Percentiles rank a stretch among this genome's conserved stretches.
Evolutionary conservation across 2,113 vertebrate genomes (phyloP).

Genomic region (Dipodomys ordii): DNA sequence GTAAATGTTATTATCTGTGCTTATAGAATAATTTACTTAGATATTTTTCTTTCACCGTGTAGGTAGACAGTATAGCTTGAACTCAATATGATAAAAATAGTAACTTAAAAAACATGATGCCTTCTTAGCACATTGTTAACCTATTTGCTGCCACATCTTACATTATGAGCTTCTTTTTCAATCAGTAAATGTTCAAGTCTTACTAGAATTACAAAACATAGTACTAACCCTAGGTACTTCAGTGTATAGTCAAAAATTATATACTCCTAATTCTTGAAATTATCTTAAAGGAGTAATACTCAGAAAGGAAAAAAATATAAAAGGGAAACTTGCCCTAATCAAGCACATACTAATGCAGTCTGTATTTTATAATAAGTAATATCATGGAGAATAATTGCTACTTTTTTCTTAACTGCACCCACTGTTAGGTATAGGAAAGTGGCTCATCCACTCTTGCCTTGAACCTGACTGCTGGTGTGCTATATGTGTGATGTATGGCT

Average conservation of each 20-base stretch:
- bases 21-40: constrained; percentile 15
- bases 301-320: background rate
- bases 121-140: background rate
- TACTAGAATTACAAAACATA: background rate
- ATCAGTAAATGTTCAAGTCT: background rate
- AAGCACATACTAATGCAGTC: background rate
- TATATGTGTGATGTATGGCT: fast-evolving
- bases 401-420: background rate
- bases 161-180: background rate
- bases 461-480: background rate
- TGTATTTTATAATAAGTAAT: background rate
- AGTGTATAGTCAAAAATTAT: background rate
- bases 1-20: constrained; percentile 25
- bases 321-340: background rate
- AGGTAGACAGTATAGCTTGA: background rate
- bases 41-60: background rate
- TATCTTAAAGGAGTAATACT: background rate
- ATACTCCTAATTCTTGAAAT: background rate
- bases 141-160: background rate
- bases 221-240: background rate
- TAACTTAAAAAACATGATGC: background rate
- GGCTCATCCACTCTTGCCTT: background rate
- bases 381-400: background rate
- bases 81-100: background rate
- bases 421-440: background rate